A percentile compares a stretch with the other conserved stretches of the same genome.
phyloP scores from a whole-genome alignment of 1,140 invertebrate species.

The Drosophila sturtevanti region DNA sequence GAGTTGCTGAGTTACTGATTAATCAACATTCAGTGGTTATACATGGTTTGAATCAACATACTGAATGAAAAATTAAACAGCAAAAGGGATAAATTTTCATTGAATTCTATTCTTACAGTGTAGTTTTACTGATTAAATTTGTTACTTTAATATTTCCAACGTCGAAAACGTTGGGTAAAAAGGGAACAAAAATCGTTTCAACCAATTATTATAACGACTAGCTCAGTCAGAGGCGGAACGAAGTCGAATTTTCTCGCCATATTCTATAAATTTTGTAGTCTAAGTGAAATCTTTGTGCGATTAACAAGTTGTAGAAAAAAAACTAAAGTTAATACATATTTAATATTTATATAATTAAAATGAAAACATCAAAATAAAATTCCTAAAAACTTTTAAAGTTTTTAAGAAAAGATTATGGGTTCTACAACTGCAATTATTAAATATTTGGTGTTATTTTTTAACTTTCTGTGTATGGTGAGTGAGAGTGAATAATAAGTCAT shows the following conservation, averaged over 20 bases:
- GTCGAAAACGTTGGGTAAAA: not conserved
- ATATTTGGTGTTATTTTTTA: slow-evolving; percentile 65
- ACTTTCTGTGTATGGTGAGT: slow-evolving; percentile 66
- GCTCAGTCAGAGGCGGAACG: slow-evolving; percentile 7
- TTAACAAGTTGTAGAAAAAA: slow-evolving; percentile 17
- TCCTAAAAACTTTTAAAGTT: no score
- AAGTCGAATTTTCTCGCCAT: slow-evolving; percentile 1
- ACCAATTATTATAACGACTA: slow-evolving; percentile 47
- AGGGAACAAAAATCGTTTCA: slow-evolving; percentile 1
- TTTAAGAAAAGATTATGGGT: no score
- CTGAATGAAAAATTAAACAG: not conserved
- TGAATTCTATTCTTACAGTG: slow-evolving; percentile 20
- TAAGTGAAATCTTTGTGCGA: slow-evolving; percentile 30
- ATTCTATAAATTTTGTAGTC: slow-evolving; percentile 29
- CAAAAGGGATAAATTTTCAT: not conserved
- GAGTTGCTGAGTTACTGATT: no score
- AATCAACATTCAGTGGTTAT: no score
- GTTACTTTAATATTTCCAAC: slow-evolving; percentile 14
- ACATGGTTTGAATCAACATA: not conserved
- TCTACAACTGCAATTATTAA: slow-evolving; percentile 61
- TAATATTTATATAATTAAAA: no score
- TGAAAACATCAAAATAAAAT: not conserved
- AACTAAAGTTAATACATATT: no score
- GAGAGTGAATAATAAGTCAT: slow-evolving; percentile 11
- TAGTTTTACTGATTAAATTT: slow-evolving; percentile 8